Base-by-base conservation (phyloP, 2,797 vertebrate genomes). In the Macroramphosus scolopax region DNA sequence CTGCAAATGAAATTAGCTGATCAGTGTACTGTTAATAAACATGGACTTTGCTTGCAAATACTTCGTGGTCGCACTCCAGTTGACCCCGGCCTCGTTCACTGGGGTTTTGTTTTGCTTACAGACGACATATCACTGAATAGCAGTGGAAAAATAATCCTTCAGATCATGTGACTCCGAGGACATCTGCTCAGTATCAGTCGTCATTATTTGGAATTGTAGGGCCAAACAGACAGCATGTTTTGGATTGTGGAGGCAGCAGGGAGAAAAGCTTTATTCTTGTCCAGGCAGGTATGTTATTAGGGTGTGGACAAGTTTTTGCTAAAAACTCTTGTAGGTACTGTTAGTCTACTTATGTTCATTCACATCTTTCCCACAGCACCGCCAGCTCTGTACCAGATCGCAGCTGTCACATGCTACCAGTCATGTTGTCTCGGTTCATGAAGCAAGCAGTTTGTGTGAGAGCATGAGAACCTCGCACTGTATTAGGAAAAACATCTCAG, bases 401-500 rank as follows among this genome's bases (percentile, higher is more conserved):
- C 41, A 22, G 45, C 41, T 25, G 62, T 86, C 83, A 85, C 81
- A 86, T 83, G 86, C 68, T 51, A 16, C 36, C 26, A 32, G 56
- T 80, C 61, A 64, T 57, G 45, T 30, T 13, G 49, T 40, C 58
- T 44, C 46, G 28, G 24, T 63, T 78, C 48, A 47, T 48, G 46
- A 31, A 30, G 22, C 63, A 17, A n/a, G n/a, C n/a, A n/a, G n/a
- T n/a, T n/a, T n/a, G n/a, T n/a, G 33, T 55, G 10, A 1, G 1
- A 44, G 50, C 29, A 53, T 48, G 24, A 7, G 6, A n/a, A 13
- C 6, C 2, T 6, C 28, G 56, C n/a, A n/a, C n/a, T 30, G 26
- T 55, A 36, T 40, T 51, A 18, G 9, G 40, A 42, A 29, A 26
- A 33, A 38, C 12, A 12, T 36, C n/a, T n/a, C 20, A 22, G 3